Evolutionary conservation across 2,113 vertebrate species (phyloP).

Genomic region (Benitochromis conjunctus): DNA sequence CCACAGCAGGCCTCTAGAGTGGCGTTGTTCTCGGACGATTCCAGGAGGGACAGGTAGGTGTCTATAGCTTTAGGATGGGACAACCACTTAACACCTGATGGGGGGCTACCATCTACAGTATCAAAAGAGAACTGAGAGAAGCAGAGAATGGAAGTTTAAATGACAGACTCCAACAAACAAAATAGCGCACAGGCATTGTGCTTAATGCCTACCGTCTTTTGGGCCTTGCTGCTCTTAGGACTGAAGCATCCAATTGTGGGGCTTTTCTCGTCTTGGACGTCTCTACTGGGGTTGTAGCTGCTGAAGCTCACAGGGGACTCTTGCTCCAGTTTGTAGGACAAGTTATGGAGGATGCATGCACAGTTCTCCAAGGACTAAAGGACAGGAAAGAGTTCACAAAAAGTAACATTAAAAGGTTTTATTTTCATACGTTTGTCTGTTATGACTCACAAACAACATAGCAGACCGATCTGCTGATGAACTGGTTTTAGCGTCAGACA

Average conservation of each 20-base stretch:
- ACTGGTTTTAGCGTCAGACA: not conserved
- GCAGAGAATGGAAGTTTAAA: not conserved
- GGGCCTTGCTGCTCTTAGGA: conserved; percentile 80
- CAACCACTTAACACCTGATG: conserved; percentile 79
- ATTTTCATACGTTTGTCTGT: not conserved
- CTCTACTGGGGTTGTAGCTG: conserved; percentile 51
- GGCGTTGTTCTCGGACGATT: conserved; percentile 78
- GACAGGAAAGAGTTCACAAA: not conserved
- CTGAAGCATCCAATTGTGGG: conserved; percentile 86
- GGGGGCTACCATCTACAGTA: conserved; percentile 61
- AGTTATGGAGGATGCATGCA: conserved; percentile 89
- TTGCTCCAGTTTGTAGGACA: conserved; percentile 84
- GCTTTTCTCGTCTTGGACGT: conserved; percentile 45
- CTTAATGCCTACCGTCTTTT: conserved; percentile 43
- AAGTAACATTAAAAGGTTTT: not conserved
- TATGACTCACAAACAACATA: not conserved
- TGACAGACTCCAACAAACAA: not conserved
- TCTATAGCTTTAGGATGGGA: conserved; percentile 83
- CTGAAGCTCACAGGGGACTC: conserved; percentile 81
- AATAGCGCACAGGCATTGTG: not conserved
- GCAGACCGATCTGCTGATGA: not conserved
- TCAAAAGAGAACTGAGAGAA: conserved; percentile 50
- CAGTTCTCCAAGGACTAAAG: conserved; percentile 92
- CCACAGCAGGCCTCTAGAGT: conserved; percentile 88
- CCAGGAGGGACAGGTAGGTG: conserved; percentile 83